These are phyloP conservation scores for Allobates femoralis DNA, from an alignment of 2,797 vertebrate genomes.

Conservation along the genomic window DNA sequence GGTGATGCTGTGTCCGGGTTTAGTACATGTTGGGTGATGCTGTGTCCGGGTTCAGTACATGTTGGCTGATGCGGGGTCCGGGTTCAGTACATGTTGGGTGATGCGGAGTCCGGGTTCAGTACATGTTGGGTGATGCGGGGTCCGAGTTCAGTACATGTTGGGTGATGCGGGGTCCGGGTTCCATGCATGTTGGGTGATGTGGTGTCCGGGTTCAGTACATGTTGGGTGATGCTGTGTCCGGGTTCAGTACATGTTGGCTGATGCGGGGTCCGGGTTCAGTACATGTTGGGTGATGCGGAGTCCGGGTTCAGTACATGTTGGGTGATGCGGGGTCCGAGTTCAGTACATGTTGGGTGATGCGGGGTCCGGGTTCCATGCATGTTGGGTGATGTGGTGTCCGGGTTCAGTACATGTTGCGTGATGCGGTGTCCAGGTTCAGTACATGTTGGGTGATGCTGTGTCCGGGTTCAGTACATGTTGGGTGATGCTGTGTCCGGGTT, in stretches of 20 bases:
- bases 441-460: neutral
- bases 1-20: neutral
- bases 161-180: neutral
- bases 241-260: neutral
- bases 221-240: neutral
- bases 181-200: too few relatives aligned
- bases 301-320: neutral
- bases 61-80: neutral
- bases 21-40: neutral
- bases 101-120: too few relatives aligned
- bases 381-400: neutral
- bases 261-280: neutral
- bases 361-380: too few relatives aligned
- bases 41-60: neutral
- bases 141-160: neutral
- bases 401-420: neutral
- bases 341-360: neutral
- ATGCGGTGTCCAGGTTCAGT: neutral
- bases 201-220: neutral
- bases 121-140: too few relatives aligned
- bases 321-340: neutral
- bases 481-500: neutral
- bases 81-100: neutral
- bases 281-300: neutral
- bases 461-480: neutral